Percentiles rank a stretch among this genome's conserved stretches.
phyloP scores from a whole-genome alignment of 2,888 invertebrate genomes.

The Cryptus armator region DNA sequence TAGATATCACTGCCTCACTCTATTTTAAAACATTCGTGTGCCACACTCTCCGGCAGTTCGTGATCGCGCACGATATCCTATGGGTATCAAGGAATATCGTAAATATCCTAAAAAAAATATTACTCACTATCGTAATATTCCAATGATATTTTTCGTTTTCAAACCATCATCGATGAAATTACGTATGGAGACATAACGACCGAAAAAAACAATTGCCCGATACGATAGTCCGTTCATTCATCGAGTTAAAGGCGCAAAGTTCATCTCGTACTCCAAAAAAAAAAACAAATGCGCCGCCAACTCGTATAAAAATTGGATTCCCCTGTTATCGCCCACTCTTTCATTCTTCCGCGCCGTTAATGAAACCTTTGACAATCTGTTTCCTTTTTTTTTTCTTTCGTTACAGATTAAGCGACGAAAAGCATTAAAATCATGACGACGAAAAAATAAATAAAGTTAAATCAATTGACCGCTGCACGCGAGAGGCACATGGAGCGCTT shows the following conservation, averaged over 20 bases:
- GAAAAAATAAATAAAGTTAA: background rate
- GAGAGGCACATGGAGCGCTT: conserved; percentile 51
- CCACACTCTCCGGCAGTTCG: conserved; percentile 36
- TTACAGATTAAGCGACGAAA: background rate
- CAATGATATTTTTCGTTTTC: conserved; percentile 19
- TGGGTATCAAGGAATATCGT: conserved; percentile 7
- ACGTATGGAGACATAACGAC: conserved; percentile 21
- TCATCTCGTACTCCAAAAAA: conserved; percentile 3
- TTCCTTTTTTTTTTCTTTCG: background rate
- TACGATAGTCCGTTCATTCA: conserved; percentile 9
- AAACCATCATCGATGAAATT: background rate
- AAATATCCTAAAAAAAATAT: conserved; percentile 19
- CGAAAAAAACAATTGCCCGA: conserved; percentile 47
- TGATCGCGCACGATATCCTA: conserved; percentile 29
- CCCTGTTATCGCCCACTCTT: too few species aligned
- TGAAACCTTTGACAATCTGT: background rate
- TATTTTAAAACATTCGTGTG: conserved; percentile 79
- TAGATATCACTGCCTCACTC: conserved; percentile 77
- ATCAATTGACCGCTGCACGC: conserved; percentile 25
- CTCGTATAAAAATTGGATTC: too few species aligned
- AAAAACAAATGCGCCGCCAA: background rate
- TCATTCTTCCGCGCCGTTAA: background rate
- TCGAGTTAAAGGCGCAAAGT: conserved; percentile 19
- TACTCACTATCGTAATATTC: conserved; percentile 19
- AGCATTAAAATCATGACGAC: background rate